phyloP scores from a whole-genome alignment of 2,888 invertebrate genomes.

The Aphodius granarius region DNA sequence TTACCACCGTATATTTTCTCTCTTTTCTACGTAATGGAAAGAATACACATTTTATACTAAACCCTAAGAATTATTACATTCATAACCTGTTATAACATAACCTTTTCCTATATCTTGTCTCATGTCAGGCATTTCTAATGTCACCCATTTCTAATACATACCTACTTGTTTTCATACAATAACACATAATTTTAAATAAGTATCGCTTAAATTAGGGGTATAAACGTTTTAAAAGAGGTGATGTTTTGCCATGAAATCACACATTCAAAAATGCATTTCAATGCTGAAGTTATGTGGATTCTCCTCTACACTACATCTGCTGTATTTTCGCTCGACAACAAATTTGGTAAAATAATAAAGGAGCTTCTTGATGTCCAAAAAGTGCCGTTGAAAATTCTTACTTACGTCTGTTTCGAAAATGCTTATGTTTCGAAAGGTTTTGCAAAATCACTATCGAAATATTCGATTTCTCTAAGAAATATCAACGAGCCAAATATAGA shows the following conservation, averaged over 20 bases:
- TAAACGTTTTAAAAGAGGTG: not conserved
- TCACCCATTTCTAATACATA: not conserved
- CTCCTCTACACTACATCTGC: not conserved
- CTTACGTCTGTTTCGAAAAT: conserved; percentile 38
- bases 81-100: too few relatives aligned
- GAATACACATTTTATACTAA: too few relatives aligned
- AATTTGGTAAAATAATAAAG: conserved; percentile 2
- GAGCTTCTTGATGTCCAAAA: conserved; percentile 36
- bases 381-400: conserved; percentile 33
- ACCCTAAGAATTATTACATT: too few relatives aligned
- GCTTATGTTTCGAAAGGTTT: too few relatives aligned
- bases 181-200: not conserved
- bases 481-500: conserved; percentile 4
- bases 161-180: not conserved
- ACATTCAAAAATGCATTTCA: not conserved
- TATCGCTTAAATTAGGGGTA: not conserved
- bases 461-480: conserved; percentile 7
- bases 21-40: too few relatives aligned
- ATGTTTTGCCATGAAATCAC: not conserved
- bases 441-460: not conserved
- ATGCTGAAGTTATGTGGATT: not conserved
- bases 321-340: not conserved
- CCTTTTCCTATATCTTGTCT: too few relatives aligned
- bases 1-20: too few relatives aligned
- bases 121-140: too few relatives aligned